A percentile compares a stretch with the other conserved stretches of the same genome.
phyloP scores from a whole-genome alignment of 2,113 vertebrate genomes.

The Halcyon senegalensis region DNA sequence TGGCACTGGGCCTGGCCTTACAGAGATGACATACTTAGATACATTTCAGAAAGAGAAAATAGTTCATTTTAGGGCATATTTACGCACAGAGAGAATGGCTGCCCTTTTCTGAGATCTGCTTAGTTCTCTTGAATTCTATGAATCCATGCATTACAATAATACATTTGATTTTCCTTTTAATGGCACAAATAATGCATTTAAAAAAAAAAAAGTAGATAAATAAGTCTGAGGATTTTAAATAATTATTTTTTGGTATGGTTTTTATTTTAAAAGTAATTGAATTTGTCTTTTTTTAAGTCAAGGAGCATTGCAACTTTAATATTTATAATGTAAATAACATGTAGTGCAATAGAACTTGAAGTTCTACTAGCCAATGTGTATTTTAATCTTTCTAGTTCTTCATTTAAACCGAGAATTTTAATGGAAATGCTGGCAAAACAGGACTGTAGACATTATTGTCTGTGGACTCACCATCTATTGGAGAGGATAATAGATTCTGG shows the following conservation, averaged over 20 bases:
- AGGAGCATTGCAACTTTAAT: not conserved
- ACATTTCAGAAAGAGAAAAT: not conserved
- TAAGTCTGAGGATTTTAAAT: not conserved
- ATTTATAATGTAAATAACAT: not conserved
- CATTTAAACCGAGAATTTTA: not conserved
- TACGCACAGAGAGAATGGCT: not conserved
- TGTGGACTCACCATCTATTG: not conserved
- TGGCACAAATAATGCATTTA: not conserved
- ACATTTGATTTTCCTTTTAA: not conserved
- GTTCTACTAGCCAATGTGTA: not conserved
- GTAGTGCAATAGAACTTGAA: not conserved
- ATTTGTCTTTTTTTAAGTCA: not conserved
- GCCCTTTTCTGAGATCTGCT: not conserved
- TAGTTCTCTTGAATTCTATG: not conserved
- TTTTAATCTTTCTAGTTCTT: conserved; percentile 7
- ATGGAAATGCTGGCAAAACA: not conserved
- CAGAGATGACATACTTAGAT: not conserved
- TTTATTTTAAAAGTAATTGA: not conserved
- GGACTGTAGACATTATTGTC: not conserved
- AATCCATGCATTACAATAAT: not conserved
- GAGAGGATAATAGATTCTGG: not conserved
- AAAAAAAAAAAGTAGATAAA: not conserved
- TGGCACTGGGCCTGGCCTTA: not conserved
- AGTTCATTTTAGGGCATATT: not conserved
- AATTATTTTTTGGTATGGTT: not conserved